phyloP scores from a whole-genome alignment of 2,888 invertebrate species.

The Epirrhoe alternata region DNA sequence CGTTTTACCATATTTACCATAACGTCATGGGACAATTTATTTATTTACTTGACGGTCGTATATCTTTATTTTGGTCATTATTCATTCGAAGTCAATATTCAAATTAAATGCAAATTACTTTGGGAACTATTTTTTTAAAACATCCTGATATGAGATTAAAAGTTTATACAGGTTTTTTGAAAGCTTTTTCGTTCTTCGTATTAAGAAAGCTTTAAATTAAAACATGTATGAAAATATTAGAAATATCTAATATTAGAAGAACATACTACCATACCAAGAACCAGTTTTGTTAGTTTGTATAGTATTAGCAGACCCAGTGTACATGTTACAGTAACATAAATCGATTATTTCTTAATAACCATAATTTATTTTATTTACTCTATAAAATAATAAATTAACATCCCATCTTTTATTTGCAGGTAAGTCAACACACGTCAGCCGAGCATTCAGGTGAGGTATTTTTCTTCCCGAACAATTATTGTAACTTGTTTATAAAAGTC shows the following conservation, averaged over 20 bases:
- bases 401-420: constrained; percentile 57
- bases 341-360: constrained; percentile 2
- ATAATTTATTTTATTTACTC: constrained; percentile 8
- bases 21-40: constrained; percentile 38
- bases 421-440: constrained; percentile 50
- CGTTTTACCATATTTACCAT: constrained; percentile 47
- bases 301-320: background rate
- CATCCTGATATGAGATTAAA: too few relatives aligned
- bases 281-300: background rate
- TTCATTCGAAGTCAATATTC: constrained; percentile 31
- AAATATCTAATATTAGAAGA: background rate
- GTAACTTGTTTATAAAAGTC: constrained; percentile 70
- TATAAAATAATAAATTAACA: constrained; percentile 35
- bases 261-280: too few relatives aligned
- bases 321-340: background rate
- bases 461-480: constrained; percentile 61
- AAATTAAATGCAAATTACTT: constrained; percentile 35
- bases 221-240: background rate
- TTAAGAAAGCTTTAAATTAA: background rate
- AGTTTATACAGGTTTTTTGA: background rate
- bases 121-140: background rate
- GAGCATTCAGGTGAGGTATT: constrained; percentile 48
- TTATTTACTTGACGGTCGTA: constrained; percentile 37
- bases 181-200: background rate
- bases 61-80: constrained; percentile 37